A percentile compares a stretch with the other conserved stretches of the same genome.
phyloP scores from a whole-genome alignment of 2,888 invertebrate species.

The Hirtodrosophila trivittata region DNA sequence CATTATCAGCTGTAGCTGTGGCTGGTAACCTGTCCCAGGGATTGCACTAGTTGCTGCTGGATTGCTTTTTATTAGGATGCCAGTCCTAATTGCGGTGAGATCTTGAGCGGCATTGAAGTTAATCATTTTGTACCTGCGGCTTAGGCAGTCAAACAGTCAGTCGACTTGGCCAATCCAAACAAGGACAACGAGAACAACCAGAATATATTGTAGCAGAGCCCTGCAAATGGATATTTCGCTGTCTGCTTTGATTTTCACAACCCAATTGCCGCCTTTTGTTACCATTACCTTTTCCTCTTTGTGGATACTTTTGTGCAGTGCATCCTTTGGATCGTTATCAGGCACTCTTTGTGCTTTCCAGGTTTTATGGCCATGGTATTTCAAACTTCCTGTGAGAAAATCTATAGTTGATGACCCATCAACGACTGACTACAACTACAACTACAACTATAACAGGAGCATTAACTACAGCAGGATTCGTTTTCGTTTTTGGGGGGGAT shows the following conservation, averaged over 20 bases:
- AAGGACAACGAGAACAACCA: slow-evolving; percentile 20
- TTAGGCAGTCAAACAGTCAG: slow-evolving; percentile 71
- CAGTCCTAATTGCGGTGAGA: slow-evolving; percentile 74
- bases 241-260: slow-evolving; percentile 66
- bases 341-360: slow-evolving; percentile 65
- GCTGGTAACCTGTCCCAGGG: slow-evolving; percentile 32
- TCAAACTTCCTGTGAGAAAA: slow-evolving; percentile 71
- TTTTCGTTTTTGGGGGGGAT: neutral
- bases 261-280: slow-evolving; percentile 66
- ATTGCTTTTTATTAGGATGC: slow-evolving; percentile 71
- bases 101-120: slow-evolving; percentile 65
- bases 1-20: slow-evolving; percentile 60
- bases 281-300: slow-evolving; percentile 29
- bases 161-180: slow-evolving; percentile 36
- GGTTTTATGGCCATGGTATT: slow-evolving; percentile 55
- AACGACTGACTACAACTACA: slow-evolving; percentile 32
- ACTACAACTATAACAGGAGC: slow-evolving; percentile 16
- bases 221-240: slow-evolving; percentile 63
- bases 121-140: slow-evolving; percentile 77
- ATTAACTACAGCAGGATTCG: slow-evolving; percentile 24
- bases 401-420: slow-evolving; percentile 60
- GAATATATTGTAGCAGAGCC: slow-evolving; percentile 4
- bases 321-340: slow-evolving; percentile 68
- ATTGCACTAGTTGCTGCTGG: slow-evolving; percentile 63
- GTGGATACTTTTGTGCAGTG: slow-evolving; percentile 48